Evolutionary conservation across 30 jellyfish, hydroid and myxozoan species (phyloP).

Genomic region (Calvadosia cruxmelitensis): DNA sequence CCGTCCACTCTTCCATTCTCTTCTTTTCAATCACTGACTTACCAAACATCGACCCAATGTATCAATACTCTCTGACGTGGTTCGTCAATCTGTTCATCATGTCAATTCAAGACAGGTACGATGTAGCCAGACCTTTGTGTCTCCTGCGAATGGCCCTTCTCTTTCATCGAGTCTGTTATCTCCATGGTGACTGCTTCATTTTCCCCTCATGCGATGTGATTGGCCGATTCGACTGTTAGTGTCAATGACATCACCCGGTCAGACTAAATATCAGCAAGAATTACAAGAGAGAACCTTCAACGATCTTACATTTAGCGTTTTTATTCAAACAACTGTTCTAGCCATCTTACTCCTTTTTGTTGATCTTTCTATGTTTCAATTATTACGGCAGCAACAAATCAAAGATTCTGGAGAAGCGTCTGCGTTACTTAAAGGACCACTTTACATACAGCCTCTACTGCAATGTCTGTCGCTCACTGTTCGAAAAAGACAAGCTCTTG

Average conservation of each 20-base stretch:
- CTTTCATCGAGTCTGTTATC: too few species aligned
- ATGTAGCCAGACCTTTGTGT: too few species aligned
- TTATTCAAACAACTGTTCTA: neutral
- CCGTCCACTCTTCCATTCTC: constrained; percentile 86
- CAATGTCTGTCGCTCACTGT: constrained; percentile 93
- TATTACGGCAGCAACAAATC: constrained; percentile 76
- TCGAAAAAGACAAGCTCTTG: constrained; percentile 85
- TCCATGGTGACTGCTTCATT: too few species aligned
- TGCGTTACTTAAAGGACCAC: constrained; percentile 87
- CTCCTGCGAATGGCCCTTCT: too few species aligned
- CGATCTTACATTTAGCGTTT: too few species aligned
- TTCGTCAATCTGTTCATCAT: constrained; percentile 85
- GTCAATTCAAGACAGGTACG: constrained; percentile 95
- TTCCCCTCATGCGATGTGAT: too few species aligned
- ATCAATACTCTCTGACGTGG: constrained; percentile 92
- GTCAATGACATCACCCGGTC: too few species aligned
- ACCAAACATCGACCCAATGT: constrained; percentile 97
- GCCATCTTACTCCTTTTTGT: neutral
- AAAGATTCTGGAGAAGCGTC: constrained; percentile 73
- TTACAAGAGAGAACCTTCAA: too few species aligned
- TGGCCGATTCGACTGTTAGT: too few species aligned
- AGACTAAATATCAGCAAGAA: too few species aligned
- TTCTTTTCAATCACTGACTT: constrained; percentile 92
- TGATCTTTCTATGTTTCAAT: neutral
- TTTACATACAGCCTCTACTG: constrained; percentile 93